Evolutionary conservation across 2,888 invertebrate species (phyloP).

Genomic region (Zele albiditarsus): DNA sequence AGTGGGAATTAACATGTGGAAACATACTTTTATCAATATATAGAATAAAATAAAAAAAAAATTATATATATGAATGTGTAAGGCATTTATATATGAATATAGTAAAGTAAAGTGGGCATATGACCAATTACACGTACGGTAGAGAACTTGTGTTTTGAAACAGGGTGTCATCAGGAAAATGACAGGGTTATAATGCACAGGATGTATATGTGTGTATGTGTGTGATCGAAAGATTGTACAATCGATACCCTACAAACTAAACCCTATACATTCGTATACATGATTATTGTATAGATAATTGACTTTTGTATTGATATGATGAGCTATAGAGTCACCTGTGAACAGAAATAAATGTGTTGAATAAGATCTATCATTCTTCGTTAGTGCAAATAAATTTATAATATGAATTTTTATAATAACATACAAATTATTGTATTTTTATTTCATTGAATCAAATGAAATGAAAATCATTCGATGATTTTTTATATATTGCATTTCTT

Average conservation of each 20-base stretch:
- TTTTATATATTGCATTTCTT: no score
- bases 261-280: slow-evolving; percentile 27
- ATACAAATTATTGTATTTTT: background rate
- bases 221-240: slow-evolving; percentile 63
- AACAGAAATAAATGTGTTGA: slow-evolving; percentile 16
- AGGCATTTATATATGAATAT: slow-evolving; percentile 22
- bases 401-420: background rate
- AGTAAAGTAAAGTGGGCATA: background rate
- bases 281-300: slow-evolving; percentile 24
- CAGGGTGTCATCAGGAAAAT: slow-evolving; percentile 41
- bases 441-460: background rate
- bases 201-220: background rate
- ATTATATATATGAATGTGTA: background rate
- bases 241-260: slow-evolving; percentile 63
- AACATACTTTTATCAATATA: background rate
- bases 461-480: no score
- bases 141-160: slow-evolving; percentile 33
- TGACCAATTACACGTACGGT: slow-evolving; percentile 34
- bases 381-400: background rate
- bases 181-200: slow-evolving; percentile 27
- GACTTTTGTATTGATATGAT: background rate
- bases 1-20: slow-evolving; percentile 8
- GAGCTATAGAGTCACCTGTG: background rate
- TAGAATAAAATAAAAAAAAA: background rate
- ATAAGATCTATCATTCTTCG: background rate